Evolutionary conservation across 2,113 vertebrate species (phyloP).

Genomic region (Rhynchomys soricoides): DNA sequence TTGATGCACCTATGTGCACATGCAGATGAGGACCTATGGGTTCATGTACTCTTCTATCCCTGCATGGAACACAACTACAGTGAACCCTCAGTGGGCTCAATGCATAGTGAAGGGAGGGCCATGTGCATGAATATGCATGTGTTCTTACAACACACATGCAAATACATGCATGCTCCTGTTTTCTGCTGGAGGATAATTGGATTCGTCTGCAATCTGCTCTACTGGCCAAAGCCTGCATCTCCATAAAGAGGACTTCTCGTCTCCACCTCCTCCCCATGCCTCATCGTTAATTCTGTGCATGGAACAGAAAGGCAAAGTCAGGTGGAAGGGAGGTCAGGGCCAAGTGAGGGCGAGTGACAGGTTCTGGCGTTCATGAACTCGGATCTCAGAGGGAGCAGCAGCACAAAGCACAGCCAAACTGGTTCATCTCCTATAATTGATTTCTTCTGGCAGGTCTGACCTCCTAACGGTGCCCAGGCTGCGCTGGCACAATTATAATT

Average conservation of each 20-base stretch:
- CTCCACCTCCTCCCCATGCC: not conserved
- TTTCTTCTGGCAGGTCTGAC: slow-evolving; percentile 77
- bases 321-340: not conserved
- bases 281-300: slow-evolving; percentile 48
- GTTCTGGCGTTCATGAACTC: slow-evolving; percentile 58
- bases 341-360: slow-evolving; percentile 55
- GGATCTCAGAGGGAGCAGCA: not conserved
- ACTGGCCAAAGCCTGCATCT: slow-evolving; percentile 53
- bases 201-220: slow-evolving; percentile 78
- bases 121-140: not conserved
- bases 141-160: slow-evolving; percentile 26
- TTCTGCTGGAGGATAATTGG: slow-evolving; percentile 75
- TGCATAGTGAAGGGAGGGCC: not conserved
- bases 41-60: not conserved
- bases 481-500: slow-evolving; percentile 62
- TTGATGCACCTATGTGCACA: not conserved
- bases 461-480: slow-evolving; percentile 65
- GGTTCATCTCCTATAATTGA: slow-evolving; percentile 74
- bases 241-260: slow-evolving; percentile 33
- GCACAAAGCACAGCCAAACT: slow-evolving; percentile 36
- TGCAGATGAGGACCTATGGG: not conserved
- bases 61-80: not conserved
- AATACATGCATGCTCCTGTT: slow-evolving; percentile 29
- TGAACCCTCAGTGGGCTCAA: not conserved
- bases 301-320: slow-evolving; percentile 29